Evolutionary conservation across 2,113 vertebrate genomes (phyloP).

Genomic region (Engraulis encrasicolus): DNA sequence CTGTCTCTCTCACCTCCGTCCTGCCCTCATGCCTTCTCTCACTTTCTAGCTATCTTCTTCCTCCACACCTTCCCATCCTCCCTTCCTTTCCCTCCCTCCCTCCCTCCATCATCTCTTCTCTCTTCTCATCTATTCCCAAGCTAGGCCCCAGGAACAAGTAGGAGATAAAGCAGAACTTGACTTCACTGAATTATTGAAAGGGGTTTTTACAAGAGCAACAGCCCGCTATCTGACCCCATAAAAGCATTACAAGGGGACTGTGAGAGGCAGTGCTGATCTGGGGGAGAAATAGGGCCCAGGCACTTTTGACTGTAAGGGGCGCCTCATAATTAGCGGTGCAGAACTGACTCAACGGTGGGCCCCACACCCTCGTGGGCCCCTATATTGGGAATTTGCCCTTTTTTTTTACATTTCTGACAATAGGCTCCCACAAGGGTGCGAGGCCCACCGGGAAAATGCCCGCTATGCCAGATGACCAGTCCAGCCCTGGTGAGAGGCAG

Average conservation of each 20-base stretch:
- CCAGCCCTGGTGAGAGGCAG: constrained; percentile 44
- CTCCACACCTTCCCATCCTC: constrained; percentile 38
- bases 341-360: too few relatives aligned
- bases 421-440: too few relatives aligned
- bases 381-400: too few relatives aligned
- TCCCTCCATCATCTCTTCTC: constrained; percentile 27
- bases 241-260: constrained; percentile 54
- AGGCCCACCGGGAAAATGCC: too few relatives aligned
- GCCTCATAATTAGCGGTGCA: too few relatives aligned
- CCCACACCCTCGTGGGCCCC: too few relatives aligned
- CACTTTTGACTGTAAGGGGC: too few relatives aligned
- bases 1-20: neutral
- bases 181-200: constrained; percentile 76
- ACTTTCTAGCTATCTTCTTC: neutral
- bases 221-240: constrained; percentile 68
- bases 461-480: too few relatives aligned
- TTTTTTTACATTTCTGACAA: too few relatives aligned
- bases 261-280: too few relatives aligned
- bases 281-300: too few relatives aligned
- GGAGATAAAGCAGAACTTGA: constrained; percentile 74
- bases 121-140: constrained; percentile 50
- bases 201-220: constrained; percentile 67
- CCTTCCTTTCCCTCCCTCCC: neutral
- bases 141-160: constrained; percentile 63
- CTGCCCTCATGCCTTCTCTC: neutral